These are phyloP conservation scores for Nineta flava DNA, from an alignment of 2,888 invertebrate genomes.

Conservation along the genomic window DNA sequence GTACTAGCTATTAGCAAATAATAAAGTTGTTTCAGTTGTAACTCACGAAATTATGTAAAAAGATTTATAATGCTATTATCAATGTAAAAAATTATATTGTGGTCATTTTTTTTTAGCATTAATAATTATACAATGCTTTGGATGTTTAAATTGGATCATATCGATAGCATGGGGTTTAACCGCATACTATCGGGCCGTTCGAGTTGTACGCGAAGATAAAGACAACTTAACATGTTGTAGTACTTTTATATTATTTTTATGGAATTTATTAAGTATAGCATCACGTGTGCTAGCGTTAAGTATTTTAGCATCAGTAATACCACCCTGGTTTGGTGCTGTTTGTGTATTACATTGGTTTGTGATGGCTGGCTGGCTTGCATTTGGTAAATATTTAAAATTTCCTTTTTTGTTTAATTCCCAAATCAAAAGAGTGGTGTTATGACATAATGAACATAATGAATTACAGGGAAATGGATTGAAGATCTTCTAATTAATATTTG, in stretches of 20 bases:
- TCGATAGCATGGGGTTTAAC: slow-evolving; percentile 44
- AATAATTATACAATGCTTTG: slow-evolving; percentile 29
- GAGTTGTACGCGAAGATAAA: slow-evolving; percentile 36
- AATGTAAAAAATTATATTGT: no score
- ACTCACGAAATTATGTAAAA: no score
- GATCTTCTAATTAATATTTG: no score
- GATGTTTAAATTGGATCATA: slow-evolving; percentile 34
- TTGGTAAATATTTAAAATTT: slow-evolving; percentile 12
- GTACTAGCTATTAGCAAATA: no score
- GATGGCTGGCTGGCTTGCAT: slow-evolving; percentile 37
- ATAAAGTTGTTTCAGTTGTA: no score
- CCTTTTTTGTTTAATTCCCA: background rate
- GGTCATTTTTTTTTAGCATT: slow-evolving; percentile 23
- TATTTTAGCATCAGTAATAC: slow-evolving; percentile 35
- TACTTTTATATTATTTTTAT: slow-evolving; percentile 34
- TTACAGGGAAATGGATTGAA: no score
- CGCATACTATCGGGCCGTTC: slow-evolving; percentile 39
- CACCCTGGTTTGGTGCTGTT: slow-evolving; percentile 31
- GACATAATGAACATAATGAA: no score
- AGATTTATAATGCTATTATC: no score
- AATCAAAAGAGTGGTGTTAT: no score
- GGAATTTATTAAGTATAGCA: slow-evolving; percentile 39
- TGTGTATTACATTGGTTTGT: slow-evolving; percentile 35
- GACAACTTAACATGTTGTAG: slow-evolving; percentile 34
- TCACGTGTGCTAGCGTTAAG: slow-evolving; percentile 38